Base-by-base conservation (phyloP, 2,888 invertebrate species). In the Odontomyia ornata region DNA sequence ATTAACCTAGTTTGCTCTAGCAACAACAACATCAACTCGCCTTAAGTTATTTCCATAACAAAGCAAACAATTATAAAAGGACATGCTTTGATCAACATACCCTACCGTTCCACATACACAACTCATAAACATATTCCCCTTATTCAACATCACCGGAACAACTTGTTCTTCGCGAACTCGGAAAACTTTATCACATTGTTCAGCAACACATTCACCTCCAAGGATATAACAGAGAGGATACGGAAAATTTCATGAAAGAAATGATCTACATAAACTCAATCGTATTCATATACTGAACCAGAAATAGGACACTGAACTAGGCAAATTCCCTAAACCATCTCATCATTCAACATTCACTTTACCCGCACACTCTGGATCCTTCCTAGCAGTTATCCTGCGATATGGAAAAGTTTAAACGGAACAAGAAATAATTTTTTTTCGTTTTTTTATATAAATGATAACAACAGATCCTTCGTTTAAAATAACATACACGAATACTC, bases 281-380 rank as follows among this genome's bases (percentile, higher is more conserved):
- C 36, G 5, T 36, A 18, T 23, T 36, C 25, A 25, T 27, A 60
- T 60, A 11, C 4, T 4, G 13, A 52, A 36, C 30, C 13, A 47
- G 43, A 69, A 69, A 69, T 69, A 21, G 69, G 47, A 47, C 69
- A 69, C 25, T 69, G 69, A 69, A 69, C 30, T 47, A 47, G 7
- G 23, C 23, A 25, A 69, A 18, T 30, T 47, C 46, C 13, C 15
- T 27, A 65, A 60, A 60, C 21, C 65, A 52, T 9, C 9, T 36
- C 36, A 36, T 36, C 36, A 36, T 9, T 36, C 36, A 36, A 5
- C 36, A 9, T 52, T 9, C 52, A 52, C 52, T 52, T 52, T 36
- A 36, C 9, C 36, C 36, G 36, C 36, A 36, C 5, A 36, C 36
- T 36, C 36, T 36, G 36, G 36, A 5, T 36, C 5, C 36, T 36